Percentiles rank a stretch among this genome's conserved stretches.
phyloP scores from a whole-genome alignment of 1,140 invertebrate genomes.

The Micrasema longulum region DNA sequence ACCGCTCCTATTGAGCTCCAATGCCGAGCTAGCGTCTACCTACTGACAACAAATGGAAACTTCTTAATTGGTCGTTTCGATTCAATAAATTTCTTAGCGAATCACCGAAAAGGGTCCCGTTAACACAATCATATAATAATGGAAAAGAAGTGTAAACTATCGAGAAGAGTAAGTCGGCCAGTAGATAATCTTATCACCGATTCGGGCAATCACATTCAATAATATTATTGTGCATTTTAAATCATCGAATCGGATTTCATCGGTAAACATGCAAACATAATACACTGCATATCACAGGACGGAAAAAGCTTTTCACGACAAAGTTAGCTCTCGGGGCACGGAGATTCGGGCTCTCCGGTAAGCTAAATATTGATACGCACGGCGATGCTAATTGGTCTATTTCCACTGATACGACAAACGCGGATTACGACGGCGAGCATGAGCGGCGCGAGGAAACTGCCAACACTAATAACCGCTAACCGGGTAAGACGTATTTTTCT shows the following conservation, averaged over 20 bases:
- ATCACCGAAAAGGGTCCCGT: too few relatives aligned
- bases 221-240: too few relatives aligned
- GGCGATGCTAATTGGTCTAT: slow-evolving; percentile 40
- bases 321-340: slow-evolving; percentile 9
- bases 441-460: slow-evolving; percentile 1
- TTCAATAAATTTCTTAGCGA: slow-evolving; percentile 7
- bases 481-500: slow-evolving; percentile 26
- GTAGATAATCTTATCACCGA: too few relatives aligned
- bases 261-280: too few relatives aligned
- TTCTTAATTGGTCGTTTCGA: slow-evolving; percentile 17
- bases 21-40: slow-evolving; percentile 43
- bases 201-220: too few relatives aligned
- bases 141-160: too few relatives aligned
- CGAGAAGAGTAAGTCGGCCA: too few relatives aligned
- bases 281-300: too few relatives aligned
- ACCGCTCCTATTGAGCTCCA: slow-evolving; percentile 48
- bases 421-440: not conserved
- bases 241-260: too few relatives aligned
- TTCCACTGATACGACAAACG: slow-evolving; percentile 15
- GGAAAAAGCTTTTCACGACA: not conserved
- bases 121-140: too few relatives aligned
- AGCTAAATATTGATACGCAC: slow-evolving; percentile 21
- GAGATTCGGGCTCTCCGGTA: slow-evolving; percentile 12
- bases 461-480: slow-evolving; percentile 4
- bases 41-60: slow-evolving; percentile 18